Conservation (phyloP, 35 echinoderm and acorn worm species). For the Anneissia japonica region DNA sequence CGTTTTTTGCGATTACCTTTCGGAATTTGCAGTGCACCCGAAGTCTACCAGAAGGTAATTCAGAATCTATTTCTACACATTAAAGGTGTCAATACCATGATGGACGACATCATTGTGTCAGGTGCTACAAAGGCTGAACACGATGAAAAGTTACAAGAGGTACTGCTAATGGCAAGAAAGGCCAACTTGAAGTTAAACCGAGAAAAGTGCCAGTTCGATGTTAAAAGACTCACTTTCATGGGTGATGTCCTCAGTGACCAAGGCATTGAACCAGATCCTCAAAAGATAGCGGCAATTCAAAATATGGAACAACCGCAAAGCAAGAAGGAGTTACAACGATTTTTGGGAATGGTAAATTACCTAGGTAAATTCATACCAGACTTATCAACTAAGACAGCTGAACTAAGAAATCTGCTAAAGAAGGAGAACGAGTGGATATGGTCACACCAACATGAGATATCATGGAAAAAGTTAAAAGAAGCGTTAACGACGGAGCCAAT, state of each 20-base stretch:
- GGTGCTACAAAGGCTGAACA: background rate
- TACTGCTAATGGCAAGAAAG: background rate
- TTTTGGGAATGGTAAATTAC: background rate
- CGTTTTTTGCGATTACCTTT: conserved; percentile 52
- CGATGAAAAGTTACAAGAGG: background rate
- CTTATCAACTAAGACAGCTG: background rate
- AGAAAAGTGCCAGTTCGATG: background rate
- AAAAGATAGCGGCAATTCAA: background rate
- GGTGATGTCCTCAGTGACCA: background rate
- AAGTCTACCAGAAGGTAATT: no score
- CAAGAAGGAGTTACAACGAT: background rate
- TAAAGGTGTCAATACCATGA: background rate
- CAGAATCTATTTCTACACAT: no score
- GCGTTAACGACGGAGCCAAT: conserved; percentile 7
- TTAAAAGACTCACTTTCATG: background rate
- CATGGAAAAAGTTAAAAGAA: conserved; percentile 5
- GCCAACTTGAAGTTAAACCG: background rate
- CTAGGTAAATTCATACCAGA: background rate
- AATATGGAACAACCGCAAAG: background rate
- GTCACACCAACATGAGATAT: background rate
- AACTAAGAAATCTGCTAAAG: background rate
- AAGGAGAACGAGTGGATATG: background rate
- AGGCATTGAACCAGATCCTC: background rate
- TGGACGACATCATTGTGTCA: background rate
- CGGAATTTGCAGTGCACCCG: conserved; percentile 18